Evolutionary conservation across 2,888 invertebrate genomes (phyloP), one percentile per base, ranked within the genome.

Genomic region (Mesorhabditis spiculigera): DNA sequence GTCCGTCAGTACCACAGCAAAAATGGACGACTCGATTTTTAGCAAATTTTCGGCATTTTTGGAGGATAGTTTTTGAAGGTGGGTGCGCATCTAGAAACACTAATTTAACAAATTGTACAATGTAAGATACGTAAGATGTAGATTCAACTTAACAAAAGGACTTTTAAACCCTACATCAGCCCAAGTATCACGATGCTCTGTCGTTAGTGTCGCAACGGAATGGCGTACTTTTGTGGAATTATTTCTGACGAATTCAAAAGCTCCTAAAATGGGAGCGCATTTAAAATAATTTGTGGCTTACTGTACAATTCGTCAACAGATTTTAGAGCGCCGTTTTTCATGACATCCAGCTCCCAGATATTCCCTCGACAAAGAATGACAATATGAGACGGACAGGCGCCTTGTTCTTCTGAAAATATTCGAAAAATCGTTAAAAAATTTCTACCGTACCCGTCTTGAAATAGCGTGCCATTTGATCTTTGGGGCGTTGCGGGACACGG

Each of bases 321-420:
- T 43, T 74, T 74, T 43, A 77, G 50, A 42, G 72, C 63, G 5
- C 62, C 70, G 28, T 73, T 67, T n/a, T 71, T 72, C 5, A 79
- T 8, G 67, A 78, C 71, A 42, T 78, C 75, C 4, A 79, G 43
- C 45, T 75, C 76, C 81, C 81, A 91, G 16, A 90, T 86, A n/a
- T 89, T 88, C 3, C 90, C 90, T 69, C 88, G 87, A 73, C 88
- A 89, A 5, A 88, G 79, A 8, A 90, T 87, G 1, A 89, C 73
- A 0, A 89, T 77, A 79, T 90, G 88, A 0, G 86, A 84, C 1
- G 90, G 89, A 43, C 86, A 74, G 8, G 61, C 50, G 0, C 79
- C 78, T 71, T 80, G 77, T 16, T 71, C 63, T 70, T 75, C 79
- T 79, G 71, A 45, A 75, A 71, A 62, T 50, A 43, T 43, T 71